Base-by-base conservation (phyloP, 2,888 invertebrate species). In the Plagodis pulveraria region DNA sequence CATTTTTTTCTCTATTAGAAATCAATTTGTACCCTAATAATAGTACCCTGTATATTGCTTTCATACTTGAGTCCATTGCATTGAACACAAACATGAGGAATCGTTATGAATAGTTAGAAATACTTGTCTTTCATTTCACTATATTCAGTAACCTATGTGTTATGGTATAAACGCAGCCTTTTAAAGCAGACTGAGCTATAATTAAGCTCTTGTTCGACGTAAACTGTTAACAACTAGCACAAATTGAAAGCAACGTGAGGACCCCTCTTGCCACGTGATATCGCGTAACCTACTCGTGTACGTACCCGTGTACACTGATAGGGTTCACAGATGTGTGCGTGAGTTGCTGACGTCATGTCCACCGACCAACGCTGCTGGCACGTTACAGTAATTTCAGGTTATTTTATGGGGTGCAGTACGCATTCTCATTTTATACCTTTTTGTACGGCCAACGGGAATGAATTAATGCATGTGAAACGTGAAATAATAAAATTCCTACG, bases 261-360 rank as follows among this genome's bases (percentile, higher is more conserved):
- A 45, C 5, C 36, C 48, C 35, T 66, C 70, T 69, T 70, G 73
- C 78, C 80, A 76, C 78, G 81, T 83, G 79, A 80, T 36, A 32
- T 6, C 48, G 32, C 38, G 47, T 38, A 54, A 56, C 50, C 41
- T 48, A 10, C 42, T n/a, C 42, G 50, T 36, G 42, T 38, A 12
- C 32, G 12, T 40, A 40, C 44, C 1, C 35, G 10, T 54, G 54
- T 40, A 10, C 40, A 10, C 10, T 40, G 10, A 5, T 36, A 36
- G 9, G 6, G 36, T 36, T 36, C 36, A 9, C 36, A 36, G 7
- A 36, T 12, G 50, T 55, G 63, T 59, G 63, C 58, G 65, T 65
- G 62, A 44, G 54, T 52, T 59, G 64, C 55, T 80, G 77, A 80
- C 78, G 78, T 82, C 80, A 78, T 61, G 50, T 61, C 58, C 65